phyloP scores from a whole-genome alignment of 2,113 vertebrate genomes.

The Rhagologus leucostigma region DNA sequence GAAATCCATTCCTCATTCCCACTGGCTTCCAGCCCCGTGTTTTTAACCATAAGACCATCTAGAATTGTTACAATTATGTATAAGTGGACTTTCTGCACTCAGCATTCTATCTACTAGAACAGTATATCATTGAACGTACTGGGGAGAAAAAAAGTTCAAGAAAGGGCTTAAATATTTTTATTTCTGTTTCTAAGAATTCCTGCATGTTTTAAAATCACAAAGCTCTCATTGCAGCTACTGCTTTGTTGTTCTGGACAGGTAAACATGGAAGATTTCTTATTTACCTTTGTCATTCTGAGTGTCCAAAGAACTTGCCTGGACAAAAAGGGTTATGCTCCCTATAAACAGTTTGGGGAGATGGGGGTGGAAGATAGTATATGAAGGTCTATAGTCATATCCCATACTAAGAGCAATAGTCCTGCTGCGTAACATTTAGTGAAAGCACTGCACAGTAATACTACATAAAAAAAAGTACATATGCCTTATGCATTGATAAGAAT shows the following conservation, averaged over 20 bases:
- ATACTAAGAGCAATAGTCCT: not conserved
- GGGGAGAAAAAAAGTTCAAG: not conserved
- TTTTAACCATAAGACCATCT: not conserved
- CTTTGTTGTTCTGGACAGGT: not conserved
- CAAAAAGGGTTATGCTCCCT: not conserved
- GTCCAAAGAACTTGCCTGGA: not conserved
- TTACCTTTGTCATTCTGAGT: not conserved
- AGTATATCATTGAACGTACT: not conserved
- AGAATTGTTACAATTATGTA: not conserved
- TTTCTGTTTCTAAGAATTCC: not conserved
- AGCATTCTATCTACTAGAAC: not conserved
- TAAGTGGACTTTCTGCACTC: not conserved
- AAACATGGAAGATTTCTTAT: not conserved
- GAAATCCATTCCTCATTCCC: not conserved
- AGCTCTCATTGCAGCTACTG: not conserved
- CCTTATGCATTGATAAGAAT: not conserved
- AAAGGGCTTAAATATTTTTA: not conserved
- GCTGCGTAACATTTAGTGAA: not conserved
- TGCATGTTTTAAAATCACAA: not conserved
- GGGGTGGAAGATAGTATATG: not conserved
- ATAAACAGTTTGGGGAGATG: not conserved
- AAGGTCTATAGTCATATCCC: not conserved
- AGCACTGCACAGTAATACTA: not conserved
- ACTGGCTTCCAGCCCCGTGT: not conserved
- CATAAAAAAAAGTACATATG: not conserved